A percentile compares a stretch with the other conserved stretches of the same genome.
Evolutionary conservation across 1,140 invertebrate genomes (phyloP).

Genomic region (Adoxophyes honmai): DNA sequence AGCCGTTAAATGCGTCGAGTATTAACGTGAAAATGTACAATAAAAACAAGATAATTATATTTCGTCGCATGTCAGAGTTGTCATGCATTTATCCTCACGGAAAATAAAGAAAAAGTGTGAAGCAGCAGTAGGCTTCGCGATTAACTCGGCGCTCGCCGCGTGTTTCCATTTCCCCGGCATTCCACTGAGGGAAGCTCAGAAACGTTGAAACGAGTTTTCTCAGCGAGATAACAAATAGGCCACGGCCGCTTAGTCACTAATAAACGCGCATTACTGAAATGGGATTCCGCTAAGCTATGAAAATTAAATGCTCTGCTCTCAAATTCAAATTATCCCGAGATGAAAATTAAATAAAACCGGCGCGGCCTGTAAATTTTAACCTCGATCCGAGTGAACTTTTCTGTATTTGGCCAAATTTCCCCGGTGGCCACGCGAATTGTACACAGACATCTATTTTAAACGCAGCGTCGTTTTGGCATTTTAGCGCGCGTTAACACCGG

Average conservation of each 20-base stretch:
- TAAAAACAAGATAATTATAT: slow-evolving; percentile 34
- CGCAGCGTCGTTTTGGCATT: not conserved
- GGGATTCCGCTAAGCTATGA: slow-evolving; percentile 43
- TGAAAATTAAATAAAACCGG: slow-evolving; percentile 45
- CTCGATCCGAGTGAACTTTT: slow-evolving; percentile 30
- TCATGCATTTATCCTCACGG: slow-evolving; percentile 40
- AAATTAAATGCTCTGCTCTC: slow-evolving; percentile 46
- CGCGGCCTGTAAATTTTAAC: slow-evolving; percentile 32
- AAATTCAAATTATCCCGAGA: slow-evolving; percentile 39
- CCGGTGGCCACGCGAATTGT: not conserved
- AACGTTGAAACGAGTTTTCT: slow-evolving; percentile 43
- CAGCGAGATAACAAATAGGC: slow-evolving; percentile 51
- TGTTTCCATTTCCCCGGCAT: slow-evolving; percentile 9
- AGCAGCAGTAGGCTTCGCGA: slow-evolving; percentile 47
- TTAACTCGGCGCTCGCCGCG: slow-evolving; percentile 37
- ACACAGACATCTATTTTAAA: slow-evolving; percentile 6
- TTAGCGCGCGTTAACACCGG: not conserved
- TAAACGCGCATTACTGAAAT: slow-evolving; percentile 38
- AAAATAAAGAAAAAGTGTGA: slow-evolving; percentile 44
- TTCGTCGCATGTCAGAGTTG: slow-evolving; percentile 39
- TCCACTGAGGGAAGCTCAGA: slow-evolving; percentile 19
- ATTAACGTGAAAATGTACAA: slow-evolving; percentile 4
- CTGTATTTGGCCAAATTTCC: slow-evolving; percentile 26
- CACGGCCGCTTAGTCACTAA: slow-evolving; percentile 43
- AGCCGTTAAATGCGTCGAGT: not conserved